phyloP scores from a whole-genome alignment of 1,140 invertebrate genomes.

The Penaeus vannamei region DNA sequence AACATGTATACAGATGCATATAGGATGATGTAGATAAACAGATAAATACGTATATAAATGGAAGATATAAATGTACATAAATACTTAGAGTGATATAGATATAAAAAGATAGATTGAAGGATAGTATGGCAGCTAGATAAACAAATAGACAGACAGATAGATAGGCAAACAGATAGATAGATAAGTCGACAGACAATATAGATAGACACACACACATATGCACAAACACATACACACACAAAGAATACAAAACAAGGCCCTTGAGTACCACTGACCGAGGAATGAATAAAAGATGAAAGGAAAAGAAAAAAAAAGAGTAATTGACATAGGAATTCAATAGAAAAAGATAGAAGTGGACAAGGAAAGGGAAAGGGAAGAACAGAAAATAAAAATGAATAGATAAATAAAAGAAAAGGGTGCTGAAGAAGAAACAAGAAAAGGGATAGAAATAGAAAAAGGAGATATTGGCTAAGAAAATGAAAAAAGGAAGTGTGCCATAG shows the following conservation, averaged over 20 bases:
- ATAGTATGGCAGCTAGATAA: too few species aligned
- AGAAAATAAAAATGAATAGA: background rate
- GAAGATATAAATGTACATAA: too few species aligned
- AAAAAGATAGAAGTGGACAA: background rate
- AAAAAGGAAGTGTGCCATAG: constrained; percentile 29
- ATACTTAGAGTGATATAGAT: too few species aligned
- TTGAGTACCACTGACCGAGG: too few species aligned
- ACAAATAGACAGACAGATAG: too few species aligned
- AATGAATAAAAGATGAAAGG: background rate
- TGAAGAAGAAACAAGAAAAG: background rate
- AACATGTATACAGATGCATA: too few species aligned
- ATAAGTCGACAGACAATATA: too few species aligned
- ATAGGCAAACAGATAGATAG: too few species aligned
- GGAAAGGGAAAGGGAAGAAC: background rate
- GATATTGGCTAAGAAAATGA: constrained; percentile 20
- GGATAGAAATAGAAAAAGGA: background rate
- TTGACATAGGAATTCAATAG: background rate
- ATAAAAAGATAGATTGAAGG: too few species aligned
- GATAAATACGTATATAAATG: too few species aligned
- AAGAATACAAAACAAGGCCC: background rate
- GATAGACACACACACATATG: constrained; percentile 11
- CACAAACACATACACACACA: constrained; percentile 26
- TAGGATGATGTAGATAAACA: too few species aligned
- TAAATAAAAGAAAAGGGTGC: background rate
- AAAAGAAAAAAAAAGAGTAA: constrained; percentile 38